Base-by-base conservation (phyloP, 2,888 invertebrate genomes). In the Herminia tarsipennalis region DNA sequence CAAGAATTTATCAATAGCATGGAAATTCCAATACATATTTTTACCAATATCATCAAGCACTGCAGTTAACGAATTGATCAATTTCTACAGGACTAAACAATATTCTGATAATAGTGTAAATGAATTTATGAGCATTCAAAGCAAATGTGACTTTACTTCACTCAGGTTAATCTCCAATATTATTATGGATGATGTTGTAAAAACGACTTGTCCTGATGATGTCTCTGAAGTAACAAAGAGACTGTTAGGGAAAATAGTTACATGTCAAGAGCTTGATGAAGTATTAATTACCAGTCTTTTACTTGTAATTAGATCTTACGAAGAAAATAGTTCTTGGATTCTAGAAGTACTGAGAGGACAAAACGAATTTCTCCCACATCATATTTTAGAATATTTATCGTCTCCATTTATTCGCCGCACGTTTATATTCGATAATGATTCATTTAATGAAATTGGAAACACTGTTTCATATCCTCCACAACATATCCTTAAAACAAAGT, bases 21-120 rank as follows among this genome's bases (percentile, higher is more conserved):
- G 90, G 90, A 91, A 89, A 59, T 91, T 88, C 52, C 85, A 88
- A 51, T 91, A 91, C 39, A 77, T 91, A 60, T 88, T 79, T 72
- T 71, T 91, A 48, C 85, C 88, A 0, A 83, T 90, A 73, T 81
- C 86, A 1, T 85, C 88, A 35, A 73, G 77, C 36, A 77, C 74
- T 27, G 78, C 81, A 28, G 70, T 85, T 37, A 86, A 88, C 60
- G 81, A 84, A 56, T 76, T 88, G 46, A 84, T 90, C 35, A 63
- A 77, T 46, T 81, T 80, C 39, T 81, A 81, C 50, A 65, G 63
- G 57, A 39, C 9, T 6, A 54, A 53, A 33, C 42, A 62, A 18
- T 56, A 41, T 21, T 33, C 40, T 17, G 49, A 48, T 36, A 51
- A 39, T 39, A 25, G 44, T 20, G 42, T 60, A 30, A 46, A 52